phyloP scores from a whole-genome alignment of 2,797 vertebrate species.

The Lithobates sylvaticus region DNA sequence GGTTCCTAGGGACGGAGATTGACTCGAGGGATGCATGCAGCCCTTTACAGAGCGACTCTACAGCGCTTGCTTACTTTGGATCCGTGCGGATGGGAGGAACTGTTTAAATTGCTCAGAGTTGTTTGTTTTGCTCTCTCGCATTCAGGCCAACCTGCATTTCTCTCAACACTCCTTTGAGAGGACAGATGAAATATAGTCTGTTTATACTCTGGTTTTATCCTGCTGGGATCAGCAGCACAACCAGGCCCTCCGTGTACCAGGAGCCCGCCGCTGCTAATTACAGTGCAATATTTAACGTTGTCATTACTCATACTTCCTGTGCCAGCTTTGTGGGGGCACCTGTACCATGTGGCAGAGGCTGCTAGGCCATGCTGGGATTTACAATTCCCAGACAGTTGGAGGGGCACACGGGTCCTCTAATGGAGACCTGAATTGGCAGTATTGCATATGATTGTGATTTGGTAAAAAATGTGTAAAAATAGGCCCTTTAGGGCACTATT shows the following conservation, averaged over 20 bases:
- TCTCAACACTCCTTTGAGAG: constrained; percentile 40
- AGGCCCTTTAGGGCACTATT: too few relatives aligned
- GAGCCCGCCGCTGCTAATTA: neutral
- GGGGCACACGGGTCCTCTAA: too few relatives aligned
- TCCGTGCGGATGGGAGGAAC: constrained; percentile 4
- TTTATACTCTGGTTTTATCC: constrained; percentile 34
- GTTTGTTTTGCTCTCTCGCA: constrained; percentile 10
- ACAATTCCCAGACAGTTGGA: neutral
- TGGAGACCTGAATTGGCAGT: too few relatives aligned
- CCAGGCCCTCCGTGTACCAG: too few relatives aligned
- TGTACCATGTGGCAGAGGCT: neutral
- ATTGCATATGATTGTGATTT: too few relatives aligned
- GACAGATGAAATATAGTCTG: neutral
- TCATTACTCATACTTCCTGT: neutral
- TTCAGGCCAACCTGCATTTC: constrained; percentile 27
- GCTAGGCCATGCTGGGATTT: neutral
- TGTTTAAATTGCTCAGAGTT: constrained; percentile 1
- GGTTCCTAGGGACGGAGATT: neutral
- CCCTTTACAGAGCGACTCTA: neutral
- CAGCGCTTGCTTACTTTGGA: constrained; percentile 32
- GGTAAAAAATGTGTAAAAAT: too few relatives aligned
- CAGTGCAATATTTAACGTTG: neutral
- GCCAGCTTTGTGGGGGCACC: neutral
- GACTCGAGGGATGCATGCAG: neutral
- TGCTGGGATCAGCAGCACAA: constrained; percentile 1